Conservation (phyloP, 2,797 vertebrate species). For the Mormyrops attenuatus region DNA sequence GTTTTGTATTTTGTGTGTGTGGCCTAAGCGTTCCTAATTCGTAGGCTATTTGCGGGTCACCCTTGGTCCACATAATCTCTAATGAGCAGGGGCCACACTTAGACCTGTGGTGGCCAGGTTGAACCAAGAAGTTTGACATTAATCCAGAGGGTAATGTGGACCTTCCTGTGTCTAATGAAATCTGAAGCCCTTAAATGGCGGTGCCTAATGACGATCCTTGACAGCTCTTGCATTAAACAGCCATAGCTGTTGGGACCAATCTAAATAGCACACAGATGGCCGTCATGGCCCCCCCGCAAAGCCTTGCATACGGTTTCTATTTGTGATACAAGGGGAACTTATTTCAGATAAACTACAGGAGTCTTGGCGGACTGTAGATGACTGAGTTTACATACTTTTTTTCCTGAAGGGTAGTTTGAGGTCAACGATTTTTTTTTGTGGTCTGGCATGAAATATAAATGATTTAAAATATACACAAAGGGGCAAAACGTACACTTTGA, state of each 20-base stretch:
- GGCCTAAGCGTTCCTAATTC: neutral
- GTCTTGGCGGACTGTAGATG: neutral
- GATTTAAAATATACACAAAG: neutral
- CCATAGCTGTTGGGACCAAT: slow-evolving; percentile 16
- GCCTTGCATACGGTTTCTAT: slow-evolving; percentile 13
- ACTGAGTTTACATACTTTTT: slow-evolving; percentile 2
- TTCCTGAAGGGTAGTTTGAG: neutral
- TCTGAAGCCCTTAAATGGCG: slow-evolving; percentile 21
- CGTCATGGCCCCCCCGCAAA: neutral
- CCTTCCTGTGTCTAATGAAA: slow-evolving; percentile 28
- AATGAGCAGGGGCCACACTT: slow-evolving; percentile 16
- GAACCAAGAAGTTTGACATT: slow-evolving; percentile 26
- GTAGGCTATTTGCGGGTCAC: slow-evolving; percentile 7
- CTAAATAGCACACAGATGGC: slow-evolving; percentile 30
- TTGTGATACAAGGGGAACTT: slow-evolving; percentile 22
- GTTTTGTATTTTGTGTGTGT: neutral
- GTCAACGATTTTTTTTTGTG: neutral
- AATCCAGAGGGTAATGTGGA: slow-evolving; percentile 28
- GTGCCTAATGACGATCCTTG: slow-evolving; percentile 21
- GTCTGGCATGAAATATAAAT: neutral
- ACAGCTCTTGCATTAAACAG: slow-evolving; percentile 29
- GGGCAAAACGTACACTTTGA: neutral
- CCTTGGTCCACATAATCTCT: slow-evolving; percentile 15
- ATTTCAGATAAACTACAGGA: slow-evolving; percentile 13
- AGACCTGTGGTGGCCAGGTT: slow-evolving; percentile 9